A percentile compares a stretch with the other conserved stretches of the same genome.
phyloP scores from a whole-genome alignment of 1,140 invertebrate genomes.

The Lepidurus apus region DNA sequence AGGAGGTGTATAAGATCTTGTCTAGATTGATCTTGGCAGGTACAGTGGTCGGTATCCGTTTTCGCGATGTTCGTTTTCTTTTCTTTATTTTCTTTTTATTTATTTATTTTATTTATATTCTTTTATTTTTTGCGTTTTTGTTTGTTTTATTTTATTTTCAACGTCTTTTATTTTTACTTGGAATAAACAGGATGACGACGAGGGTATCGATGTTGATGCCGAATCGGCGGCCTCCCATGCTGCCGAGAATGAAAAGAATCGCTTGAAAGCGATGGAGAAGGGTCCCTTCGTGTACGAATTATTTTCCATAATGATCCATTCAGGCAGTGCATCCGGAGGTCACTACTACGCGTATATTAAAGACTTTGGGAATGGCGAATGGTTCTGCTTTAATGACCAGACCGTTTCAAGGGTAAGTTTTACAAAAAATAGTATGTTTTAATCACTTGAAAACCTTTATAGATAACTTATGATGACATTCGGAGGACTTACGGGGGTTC shows the following conservation, averaged over 20 bases:
- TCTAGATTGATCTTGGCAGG: too few species aligned
- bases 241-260: slow-evolving; percentile 46
- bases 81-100: neutral
- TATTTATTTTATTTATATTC: neutral
- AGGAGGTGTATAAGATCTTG: too few species aligned
- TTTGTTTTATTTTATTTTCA: neutral
- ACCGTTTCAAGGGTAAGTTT: slow-evolving; percentile 55
- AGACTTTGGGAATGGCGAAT: slow-evolving; percentile 68
- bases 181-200: slow-evolving; percentile 52
- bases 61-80: neutral
- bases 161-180: neutral
- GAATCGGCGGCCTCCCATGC: slow-evolving; percentile 23
- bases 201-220: slow-evolving; percentile 61
- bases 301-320: slow-evolving; percentile 91
- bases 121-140: neutral
- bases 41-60: too few species aligned
- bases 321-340: slow-evolving; percentile 82
- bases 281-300: slow-evolving; percentile 80
- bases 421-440: too few species aligned
- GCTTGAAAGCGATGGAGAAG: slow-evolving; percentile 44
- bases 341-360: slow-evolving; percentile 94
- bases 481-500: slow-evolving; percentile 76
- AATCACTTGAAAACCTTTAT: slow-evolving; percentile 36
- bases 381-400: slow-evolving; percentile 82
- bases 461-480: slow-evolving; percentile 64